A percentile compares a stretch with the other conserved stretches of the same genome.
These are phyloP conservation scores for Drosophila robusta DNA, from an alignment of 2,888 invertebrate species.

Conservation along the genomic window DNA sequence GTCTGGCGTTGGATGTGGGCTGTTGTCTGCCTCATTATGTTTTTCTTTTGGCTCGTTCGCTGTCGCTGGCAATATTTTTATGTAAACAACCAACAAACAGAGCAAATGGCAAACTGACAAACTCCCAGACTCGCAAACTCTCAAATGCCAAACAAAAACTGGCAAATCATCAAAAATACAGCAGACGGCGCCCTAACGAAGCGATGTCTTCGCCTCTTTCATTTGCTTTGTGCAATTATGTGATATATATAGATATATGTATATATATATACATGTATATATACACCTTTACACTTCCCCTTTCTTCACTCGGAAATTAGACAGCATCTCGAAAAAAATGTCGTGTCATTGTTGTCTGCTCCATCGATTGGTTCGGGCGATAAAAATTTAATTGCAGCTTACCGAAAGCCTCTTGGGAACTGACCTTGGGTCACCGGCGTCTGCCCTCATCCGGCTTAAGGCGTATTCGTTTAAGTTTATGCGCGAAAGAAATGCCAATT, in stretches of 20 bases:
- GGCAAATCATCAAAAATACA: constrained; percentile 62
- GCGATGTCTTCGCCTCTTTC: constrained; percentile 41
- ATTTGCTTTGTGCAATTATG: constrained; percentile 74
- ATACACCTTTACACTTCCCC: background rate
- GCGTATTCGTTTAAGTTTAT: constrained; percentile 31
- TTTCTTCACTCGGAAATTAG: constrained; percentile 3
- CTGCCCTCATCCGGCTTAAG: constrained; percentile 14
- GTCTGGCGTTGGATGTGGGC: constrained; percentile 53
- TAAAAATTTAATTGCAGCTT: constrained; percentile 51
- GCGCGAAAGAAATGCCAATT: constrained; percentile 27
- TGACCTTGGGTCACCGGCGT: constrained; percentile 37
- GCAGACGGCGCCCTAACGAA: constrained; percentile 58
- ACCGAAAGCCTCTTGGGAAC: constrained; percentile 13
- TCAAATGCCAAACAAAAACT: constrained; percentile 43
- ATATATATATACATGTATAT: background rate
- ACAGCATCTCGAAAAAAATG: constrained; percentile 15
- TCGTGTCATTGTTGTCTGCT: constrained; percentile 50
- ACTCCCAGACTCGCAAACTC: constrained; percentile 7
- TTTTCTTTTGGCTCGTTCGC: constrained; percentile 36
- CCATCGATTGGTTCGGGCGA: constrained; percentile 35
- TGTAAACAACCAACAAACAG: constrained; percentile 66
- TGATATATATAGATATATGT: constrained; percentile 7
- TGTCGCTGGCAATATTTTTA: constrained; percentile 68
- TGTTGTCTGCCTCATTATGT: constrained; percentile 73
- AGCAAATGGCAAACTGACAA: constrained; percentile 38